Conservation (phyloP, 2,888 invertebrate genomes). For the Dione juno region DNA sequence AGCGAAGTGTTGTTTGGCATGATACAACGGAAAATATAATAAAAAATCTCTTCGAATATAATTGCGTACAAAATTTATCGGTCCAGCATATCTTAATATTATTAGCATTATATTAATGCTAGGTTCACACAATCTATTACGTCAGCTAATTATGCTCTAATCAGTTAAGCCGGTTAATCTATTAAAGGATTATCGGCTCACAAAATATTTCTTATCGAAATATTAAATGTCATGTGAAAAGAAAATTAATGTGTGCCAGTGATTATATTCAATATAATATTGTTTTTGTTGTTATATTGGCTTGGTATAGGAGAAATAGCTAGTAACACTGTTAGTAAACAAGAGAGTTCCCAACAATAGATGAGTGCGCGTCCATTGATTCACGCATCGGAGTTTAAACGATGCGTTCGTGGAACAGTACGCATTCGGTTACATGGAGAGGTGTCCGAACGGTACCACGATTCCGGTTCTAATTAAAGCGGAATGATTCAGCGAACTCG, state of each 20-base stretch:
- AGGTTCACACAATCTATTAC: slow-evolving; percentile 43
- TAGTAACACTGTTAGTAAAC: slow-evolving; percentile 33
- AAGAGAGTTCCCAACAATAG: slow-evolving; percentile 39
- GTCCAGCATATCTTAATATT: slow-evolving; percentile 4
- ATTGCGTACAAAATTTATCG: slow-evolving; percentile 11
- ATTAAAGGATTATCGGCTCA: slow-evolving; percentile 33
- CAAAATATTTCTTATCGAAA: slow-evolving; percentile 12
- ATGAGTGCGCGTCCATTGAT: slow-evolving; percentile 50
- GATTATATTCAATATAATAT: no score
- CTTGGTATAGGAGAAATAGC: slow-evolving; percentile 7
- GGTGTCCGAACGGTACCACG: slow-evolving; percentile 67
- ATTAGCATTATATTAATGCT: slow-evolving; percentile 48
- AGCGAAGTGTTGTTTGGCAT: neutral
- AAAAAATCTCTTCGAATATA: neutral
- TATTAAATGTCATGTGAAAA: neutral
- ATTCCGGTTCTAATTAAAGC: slow-evolving; percentile 77
- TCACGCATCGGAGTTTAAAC: slow-evolving; percentile 58
- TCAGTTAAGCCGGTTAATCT: slow-evolving; percentile 43
- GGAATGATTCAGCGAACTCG: slow-evolving; percentile 67
- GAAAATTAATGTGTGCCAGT: neutral
- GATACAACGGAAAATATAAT: neutral
- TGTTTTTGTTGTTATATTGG: neutral
- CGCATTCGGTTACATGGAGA: slow-evolving; percentile 62
- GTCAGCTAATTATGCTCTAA: slow-evolving; percentile 44
- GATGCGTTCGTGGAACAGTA: slow-evolving; percentile 67